Base-by-base conservation (phyloP, 1,140 invertebrate species). In the Pogonomyrmex barbatus region DNA sequence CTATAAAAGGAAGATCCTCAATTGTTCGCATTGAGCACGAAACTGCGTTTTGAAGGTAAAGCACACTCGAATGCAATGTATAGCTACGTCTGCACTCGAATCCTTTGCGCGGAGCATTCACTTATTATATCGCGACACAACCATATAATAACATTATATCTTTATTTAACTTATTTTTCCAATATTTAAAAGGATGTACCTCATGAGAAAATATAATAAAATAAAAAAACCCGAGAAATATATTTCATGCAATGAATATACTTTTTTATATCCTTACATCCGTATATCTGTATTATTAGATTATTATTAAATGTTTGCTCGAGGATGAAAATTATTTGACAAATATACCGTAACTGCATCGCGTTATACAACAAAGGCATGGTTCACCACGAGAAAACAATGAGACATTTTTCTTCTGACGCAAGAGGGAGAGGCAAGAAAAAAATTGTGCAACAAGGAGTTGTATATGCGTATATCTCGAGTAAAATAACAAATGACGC, bases 401-500 rank as follows among this genome's bases (percentile, higher is more conserved):
- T 42, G 54, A 60, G 24, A 73, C 14, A 75, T 83, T n/a, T 83
- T 50, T 60, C 42, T 56, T 81, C 14, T 47, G 14, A 33, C 60
- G 36, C 17, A 50, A 60, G 73, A 24, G 8, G 30, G 4, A 56
- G 54, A 33, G 24, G 1, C 12, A 30, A n/a, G n/a, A 17, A 52
- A 73, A 78, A 77, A 73, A 83, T 87, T 45, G 6, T 14, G 36
- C 36, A n/a, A 54, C 68, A n/a, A 42, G 54, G 30, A 36, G 33
- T 42, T 54, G 63, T 60, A 52, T 47, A 24, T 33, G 30, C 8
- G 5, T 33, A 54, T 73, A 24, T 14, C 24, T 24, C 36, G 9
- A 47, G 24, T 58, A 60, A 42, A 76, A 67, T 79, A 75, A 86
- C 58, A 52, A 82, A 84, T 70, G 84, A 89, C 50, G 71, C 73